Percentiles rank a stretch among this genome's conserved stretches.
Conservation (phyloP, 2,797 vertebrate species). For the Sebastes steindachneri region DNA sequence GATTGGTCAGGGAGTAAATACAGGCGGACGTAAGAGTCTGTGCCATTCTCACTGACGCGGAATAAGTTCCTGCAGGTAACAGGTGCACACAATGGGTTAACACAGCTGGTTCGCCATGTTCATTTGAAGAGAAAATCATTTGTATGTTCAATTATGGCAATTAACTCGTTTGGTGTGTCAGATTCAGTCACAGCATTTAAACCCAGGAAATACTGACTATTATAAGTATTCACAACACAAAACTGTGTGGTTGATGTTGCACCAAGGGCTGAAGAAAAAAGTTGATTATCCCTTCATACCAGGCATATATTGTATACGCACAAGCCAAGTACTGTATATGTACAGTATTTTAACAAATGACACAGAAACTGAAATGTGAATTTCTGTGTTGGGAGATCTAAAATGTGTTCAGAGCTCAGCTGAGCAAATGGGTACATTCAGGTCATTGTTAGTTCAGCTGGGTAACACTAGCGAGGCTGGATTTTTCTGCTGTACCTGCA, state of each 20-base stretch:
- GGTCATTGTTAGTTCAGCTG: not conserved
- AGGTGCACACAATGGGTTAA: not conserved
- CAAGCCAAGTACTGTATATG: not conserved
- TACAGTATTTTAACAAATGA: not conserved
- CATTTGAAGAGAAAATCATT: not conserved
- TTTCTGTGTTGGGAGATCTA: not conserved
- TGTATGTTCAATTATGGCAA: not conserved
- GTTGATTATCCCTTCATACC: not conserved
- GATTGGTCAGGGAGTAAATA: slow-evolving; percentile 94
- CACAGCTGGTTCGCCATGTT: not conserved
- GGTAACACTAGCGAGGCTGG: not conserved
- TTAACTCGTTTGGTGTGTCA: not conserved
- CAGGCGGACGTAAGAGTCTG: slow-evolving; percentile 92
- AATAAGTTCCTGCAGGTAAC: slow-evolving; percentile 85
- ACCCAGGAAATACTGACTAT: not conserved
- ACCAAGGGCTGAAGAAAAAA: not conserved
- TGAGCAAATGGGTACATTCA: not conserved
- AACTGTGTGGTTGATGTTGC: not conserved
- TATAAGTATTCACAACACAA: not conserved
- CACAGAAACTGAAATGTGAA: not conserved
- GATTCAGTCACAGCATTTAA: not conserved
- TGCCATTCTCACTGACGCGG: slow-evolving; percentile 85
- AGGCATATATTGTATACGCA: no score
- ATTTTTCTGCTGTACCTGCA: slow-evolving; percentile 87
- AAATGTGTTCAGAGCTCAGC: not conserved